Evolutionary conservation across 1,140 invertebrate species (phyloP).

Genomic region (Uloborus diversus): DNA sequence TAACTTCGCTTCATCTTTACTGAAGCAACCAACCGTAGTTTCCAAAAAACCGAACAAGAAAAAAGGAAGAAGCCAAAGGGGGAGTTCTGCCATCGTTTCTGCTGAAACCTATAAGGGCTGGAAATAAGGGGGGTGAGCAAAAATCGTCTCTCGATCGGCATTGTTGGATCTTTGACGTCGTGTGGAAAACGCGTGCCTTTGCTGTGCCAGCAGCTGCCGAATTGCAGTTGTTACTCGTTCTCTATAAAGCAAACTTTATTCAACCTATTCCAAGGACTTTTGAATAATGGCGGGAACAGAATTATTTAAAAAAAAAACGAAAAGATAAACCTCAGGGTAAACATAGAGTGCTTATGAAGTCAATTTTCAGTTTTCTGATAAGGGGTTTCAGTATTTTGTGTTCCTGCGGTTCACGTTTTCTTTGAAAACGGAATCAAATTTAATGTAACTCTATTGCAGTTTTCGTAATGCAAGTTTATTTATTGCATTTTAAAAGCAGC

Average conservation of each 20-base stretch:
- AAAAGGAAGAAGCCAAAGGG: background rate
- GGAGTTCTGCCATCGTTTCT: background rate
- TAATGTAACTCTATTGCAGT: no score
- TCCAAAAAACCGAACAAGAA: no score
- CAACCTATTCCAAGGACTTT: no score
- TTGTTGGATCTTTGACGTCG: slow-evolving; percentile 5
- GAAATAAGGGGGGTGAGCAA: background rate
- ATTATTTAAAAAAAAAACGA: no score
- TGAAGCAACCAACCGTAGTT: no score
- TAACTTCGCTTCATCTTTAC: no score
- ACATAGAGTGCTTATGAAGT: background rate
- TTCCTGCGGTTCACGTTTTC: background rate
- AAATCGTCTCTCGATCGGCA: background rate
- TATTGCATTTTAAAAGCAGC: no score
- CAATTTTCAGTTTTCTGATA: background rate
- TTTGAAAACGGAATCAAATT: no score
- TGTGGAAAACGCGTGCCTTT: slow-evolving; percentile 19
- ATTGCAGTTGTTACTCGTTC: background rate
- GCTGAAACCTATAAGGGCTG: background rate
- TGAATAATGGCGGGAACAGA: no score
- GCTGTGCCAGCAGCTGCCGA: slow-evolving; percentile 2
- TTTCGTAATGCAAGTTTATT: no score
- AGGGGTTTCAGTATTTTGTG: background rate
- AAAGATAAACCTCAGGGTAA: slow-evolving; percentile 14
- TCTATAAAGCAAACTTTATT: no score